phyloP scores from a whole-genome alignment of 2,888 invertebrate species.

The Buathra laborator region DNA sequence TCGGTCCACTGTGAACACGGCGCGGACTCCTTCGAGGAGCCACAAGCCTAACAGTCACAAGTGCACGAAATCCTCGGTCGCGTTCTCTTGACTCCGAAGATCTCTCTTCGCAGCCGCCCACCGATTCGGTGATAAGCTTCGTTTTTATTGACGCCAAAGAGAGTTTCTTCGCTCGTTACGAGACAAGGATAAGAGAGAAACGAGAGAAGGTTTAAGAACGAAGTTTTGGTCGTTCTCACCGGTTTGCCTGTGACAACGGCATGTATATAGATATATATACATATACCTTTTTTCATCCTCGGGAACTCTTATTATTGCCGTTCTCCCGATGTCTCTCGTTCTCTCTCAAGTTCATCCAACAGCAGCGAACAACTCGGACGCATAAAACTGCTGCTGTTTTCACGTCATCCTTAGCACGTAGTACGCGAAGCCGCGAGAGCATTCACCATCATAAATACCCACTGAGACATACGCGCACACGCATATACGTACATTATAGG shows the following conservation, averaged over 20 bases:
- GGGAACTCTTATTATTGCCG: conserved; percentile 8
- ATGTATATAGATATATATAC: background rate
- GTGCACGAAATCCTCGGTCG: conserved; percentile 22
- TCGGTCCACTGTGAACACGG: background rate
- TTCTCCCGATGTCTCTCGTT: background rate
- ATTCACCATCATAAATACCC: background rate
- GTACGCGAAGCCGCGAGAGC: background rate
- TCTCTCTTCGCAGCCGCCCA: conserved; percentile 39
- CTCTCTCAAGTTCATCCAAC: background rate
- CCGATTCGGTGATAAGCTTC: conserved; percentile 57
- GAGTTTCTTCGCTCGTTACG: background rate
- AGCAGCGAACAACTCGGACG: background rate
- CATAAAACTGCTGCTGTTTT: conserved; percentile 22
- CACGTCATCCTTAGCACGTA: conserved; percentile 52
- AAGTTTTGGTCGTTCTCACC: conserved; percentile 13
- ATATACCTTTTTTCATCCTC: background rate
- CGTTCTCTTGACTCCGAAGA: conserved; percentile 6
- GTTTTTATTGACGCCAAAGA: conserved; percentile 37
- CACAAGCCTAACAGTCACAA: background rate
- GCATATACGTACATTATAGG: background rate
- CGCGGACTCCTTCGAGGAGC: background rate
- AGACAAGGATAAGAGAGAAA: background rate
- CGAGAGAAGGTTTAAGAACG: background rate
- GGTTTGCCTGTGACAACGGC: conserved; percentile 12
- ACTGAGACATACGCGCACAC: background rate